Evolutionary conservation across 2,888 invertebrate genomes (phyloP).

Genomic region (Trissolcus japonicus): DNA sequence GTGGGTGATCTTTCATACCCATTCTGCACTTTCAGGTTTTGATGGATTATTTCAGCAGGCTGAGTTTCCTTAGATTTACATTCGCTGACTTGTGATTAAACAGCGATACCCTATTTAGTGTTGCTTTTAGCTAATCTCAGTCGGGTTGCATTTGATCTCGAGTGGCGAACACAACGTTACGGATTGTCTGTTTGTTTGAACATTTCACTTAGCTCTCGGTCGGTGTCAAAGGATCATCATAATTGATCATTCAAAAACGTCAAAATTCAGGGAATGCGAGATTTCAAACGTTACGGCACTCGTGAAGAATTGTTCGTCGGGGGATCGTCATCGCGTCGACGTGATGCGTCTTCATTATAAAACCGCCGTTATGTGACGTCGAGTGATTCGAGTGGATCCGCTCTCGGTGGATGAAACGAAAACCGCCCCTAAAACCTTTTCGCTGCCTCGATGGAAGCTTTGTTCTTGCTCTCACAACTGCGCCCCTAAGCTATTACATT

Average conservation of each 20-base stretch:
- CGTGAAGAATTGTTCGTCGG: background rate
- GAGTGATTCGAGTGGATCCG: conserved; percentile 30
- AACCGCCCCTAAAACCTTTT: conserved; percentile 30
- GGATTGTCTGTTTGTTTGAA: background rate
- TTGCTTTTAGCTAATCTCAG: background rate
- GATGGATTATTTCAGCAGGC: background rate
- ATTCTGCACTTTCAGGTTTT: background rate
- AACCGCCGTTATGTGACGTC: conserved; percentile 13
- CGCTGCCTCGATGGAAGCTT: conserved; percentile 37
- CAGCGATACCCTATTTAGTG: background rate
- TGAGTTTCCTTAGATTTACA: background rate
- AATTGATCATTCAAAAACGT: too few relatives aligned
- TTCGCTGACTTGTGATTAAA: background rate
- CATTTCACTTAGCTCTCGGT: too few relatives aligned
- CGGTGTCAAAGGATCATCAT: too few relatives aligned
- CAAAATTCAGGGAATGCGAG: background rate
- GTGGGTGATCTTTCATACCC: too few relatives aligned
- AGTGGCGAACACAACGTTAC: background rate
- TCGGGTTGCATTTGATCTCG: conserved; percentile 2
- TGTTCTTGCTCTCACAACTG: conserved; percentile 43
- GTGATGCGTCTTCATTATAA: conserved; percentile 5
- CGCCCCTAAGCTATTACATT: conserved; percentile 60
- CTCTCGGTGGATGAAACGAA: conserved; percentile 27
- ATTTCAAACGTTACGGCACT: background rate
- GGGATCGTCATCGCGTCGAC: conserved; percentile 20